A percentile compares a stretch with the other conserved stretches of the same genome.
These are phyloP conservation scores for Phalangium opilio DNA, from an alignment of 2,888 invertebrate species.

Conservation along the genomic window DNA sequence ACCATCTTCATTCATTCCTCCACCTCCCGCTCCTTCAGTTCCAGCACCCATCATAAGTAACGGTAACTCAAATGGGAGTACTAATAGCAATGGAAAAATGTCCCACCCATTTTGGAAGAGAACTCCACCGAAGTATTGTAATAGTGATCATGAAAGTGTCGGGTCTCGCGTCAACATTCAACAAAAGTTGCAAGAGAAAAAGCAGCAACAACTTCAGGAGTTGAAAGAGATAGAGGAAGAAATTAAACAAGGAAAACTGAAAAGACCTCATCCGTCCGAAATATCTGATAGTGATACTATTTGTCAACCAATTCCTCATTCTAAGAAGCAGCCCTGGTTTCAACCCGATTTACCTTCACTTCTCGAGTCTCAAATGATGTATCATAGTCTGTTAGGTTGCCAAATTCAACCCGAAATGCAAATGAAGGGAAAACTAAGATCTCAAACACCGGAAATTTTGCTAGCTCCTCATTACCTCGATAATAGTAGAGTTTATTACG, in stretches of 20 bases:
- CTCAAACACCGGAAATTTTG: constrained; percentile 60
- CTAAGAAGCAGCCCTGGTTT: constrained; percentile 48
- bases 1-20: constrained; percentile 73
- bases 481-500: constrained; percentile 39
- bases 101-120: constrained; percentile 28
- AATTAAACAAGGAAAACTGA: constrained; percentile 60
- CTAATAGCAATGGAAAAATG: constrained; percentile 20
- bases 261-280: constrained; percentile 28
- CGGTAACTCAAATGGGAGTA: too few species aligned
- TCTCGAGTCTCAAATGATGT: constrained; percentile 4
- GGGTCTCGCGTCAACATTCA: constrained; percentile 66
- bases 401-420: constrained; percentile 14
- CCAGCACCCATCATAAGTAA: neutral
- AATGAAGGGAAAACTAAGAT: constrained; percentile 32
- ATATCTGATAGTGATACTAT: constrained; percentile 29
- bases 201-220: constrained; percentile 70
- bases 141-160: constrained; percentile 59
- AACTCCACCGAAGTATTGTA: constrained; percentile 32
- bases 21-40: constrained; percentile 31
- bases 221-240: constrained; percentile 68
- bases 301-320: constrained; percentile 50
- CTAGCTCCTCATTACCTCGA: constrained; percentile 57
- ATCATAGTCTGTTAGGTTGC: constrained; percentile 14
- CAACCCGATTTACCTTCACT: constrained; percentile 16
- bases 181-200: constrained; percentile 71